Base-by-base conservation (phyloP, 2,797 vertebrate species). In the Micromesistius poutassou region DNA sequence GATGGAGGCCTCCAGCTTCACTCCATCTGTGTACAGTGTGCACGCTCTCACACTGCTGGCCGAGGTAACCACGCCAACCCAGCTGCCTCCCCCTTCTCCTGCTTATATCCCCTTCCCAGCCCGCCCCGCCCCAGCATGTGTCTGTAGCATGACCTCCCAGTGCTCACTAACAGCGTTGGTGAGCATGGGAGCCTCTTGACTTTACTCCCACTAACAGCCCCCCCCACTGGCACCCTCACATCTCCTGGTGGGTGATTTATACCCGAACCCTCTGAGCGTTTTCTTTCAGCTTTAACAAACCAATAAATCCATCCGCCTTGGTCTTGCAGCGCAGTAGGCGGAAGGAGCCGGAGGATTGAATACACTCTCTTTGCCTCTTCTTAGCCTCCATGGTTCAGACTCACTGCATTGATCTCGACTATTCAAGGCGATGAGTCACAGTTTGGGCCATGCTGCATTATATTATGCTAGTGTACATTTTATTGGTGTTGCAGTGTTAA, bases 1-100 rank as follows among this genome's bases (percentile, higher is more conserved):
- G 88, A 94, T 96, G 94, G 97, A 99, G 93, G 96, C 96, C 35
- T 97, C 97, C 89, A 97, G 93, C 90, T 97, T 98, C 87, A 97
- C 98, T 90, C 98, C 98, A 72, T 99, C 98, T 74, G 95, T 99
- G 73, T 99, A 97, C 89, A 99, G 98, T 77, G 98, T 99, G 82
- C 98, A 98, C 81, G 98, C 98, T 9, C 87, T 99, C 93, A 99
- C 96, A 1, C 93, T 99, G 84, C 91, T 99, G 84, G 96, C 98
- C 46, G 98, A 99, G 96, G 98, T 99, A 98, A 95, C 91, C 84
- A 78, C 78, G n/a, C n/a, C 55, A 7, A 5, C 62, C 10, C 62
- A n/a, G 22, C 55, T 5, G 25, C n/a, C 25, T 68, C 62, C 25
- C 28, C 62, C 25, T 12, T 1, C 25, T 12, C 8, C 7, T 25